Evolutionary conservation across 2,113 vertebrate species (phyloP), one percentile per base, ranked within the genome.

Genomic region (Coregonus clupeaformis): DNA sequence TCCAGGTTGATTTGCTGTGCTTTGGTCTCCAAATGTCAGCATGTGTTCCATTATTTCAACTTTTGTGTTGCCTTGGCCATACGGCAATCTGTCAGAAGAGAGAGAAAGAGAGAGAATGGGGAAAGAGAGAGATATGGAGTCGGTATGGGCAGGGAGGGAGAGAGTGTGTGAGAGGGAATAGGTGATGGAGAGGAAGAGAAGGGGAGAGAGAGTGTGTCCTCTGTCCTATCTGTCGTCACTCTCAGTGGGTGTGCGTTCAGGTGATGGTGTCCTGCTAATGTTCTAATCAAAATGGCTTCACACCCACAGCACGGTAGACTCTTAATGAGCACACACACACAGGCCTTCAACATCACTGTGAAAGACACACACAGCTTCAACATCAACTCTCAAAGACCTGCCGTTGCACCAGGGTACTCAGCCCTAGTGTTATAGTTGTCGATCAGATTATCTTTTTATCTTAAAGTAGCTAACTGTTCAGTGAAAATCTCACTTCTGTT

Each of bases 261-360:
- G 84, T 88, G 82, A 87, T 75, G 79, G 80, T 62, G 66, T 84
- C 78, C 77, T 82, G 90, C 75, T 89, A 91, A 91, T 82, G 73
- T 87, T 83, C 88, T 83, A 89, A 90, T 92, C 88, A 89, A 81
- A 89, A 81, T 7, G 32, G 71, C 73, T 52, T 52, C 49, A 52
- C 49, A 52, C 49, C 69, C 18, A 47, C 76, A 63, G 68, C 81
- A 77, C 66, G 71, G 75, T 67, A 66, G 79, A 11, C 68, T 2
- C 24, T 62, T 67, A 77, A 74, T 77, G 60, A 77, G 79, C 71
- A 47, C 11, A 12, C 14, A 32, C 65, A 12, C 27, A 32, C 3
- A 5, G 27, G 2, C 27, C 27, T 27, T 27, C 2, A 27, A 27
- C 27, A 27, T 27, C 27, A 27, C 27, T 27, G 27, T 27, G 27